Evolutionary conservation across 2,888 invertebrate genomes (phyloP), one percentile per base, ranked within the genome.

Genomic region (Clepsis dumicolana): DNA sequence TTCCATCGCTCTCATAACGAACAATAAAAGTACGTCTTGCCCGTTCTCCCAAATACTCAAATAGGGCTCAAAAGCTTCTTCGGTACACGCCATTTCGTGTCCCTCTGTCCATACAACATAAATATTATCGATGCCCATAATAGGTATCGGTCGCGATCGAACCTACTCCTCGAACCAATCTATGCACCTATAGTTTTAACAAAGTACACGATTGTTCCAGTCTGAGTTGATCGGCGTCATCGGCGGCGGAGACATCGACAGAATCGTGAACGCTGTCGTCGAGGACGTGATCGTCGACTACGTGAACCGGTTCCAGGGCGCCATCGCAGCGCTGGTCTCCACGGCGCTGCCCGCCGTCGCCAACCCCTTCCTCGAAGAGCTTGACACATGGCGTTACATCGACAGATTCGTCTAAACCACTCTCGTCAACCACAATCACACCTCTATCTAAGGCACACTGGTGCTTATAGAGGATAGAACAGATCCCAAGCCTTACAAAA

Each of bases 171-270:
- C n/a, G n/a, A n/a, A n/a, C n/a, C n/a, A n/a, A n/a, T n/a, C n/a
- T n/a, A n/a, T n/a, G n/a, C n/a, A 50, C 14, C 2, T 12, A 24
- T 12, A 4, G 16, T 8, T n/a, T 35, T 52, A 32, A 60, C 29
- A 48, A 12, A 18, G 18, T 7, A 32, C n/a, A n/a, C 25, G 4
- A 18, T 25, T 12, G 10, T 70, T 61, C 14, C 82, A 94, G 94
- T 86, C 88, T 0, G 72, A 82, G 1, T 70, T 93, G 59, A 81
- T 80, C 4, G 94, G 94, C n/a, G 89, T 76, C 2, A 89, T 94
- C 65, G 94, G 93, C 12, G 94, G 93, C 12, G 93, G 93, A 0
- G 85, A 90, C 64, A 89, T 94, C 66, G 93, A 94, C 74, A 74
- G 72, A 0, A 85, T 94, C 32, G 87, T 91, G 18, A 93, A 93